Conservation (phyloP, 1,140 invertebrate genomes). For the Drosophila triauraria region DNA sequence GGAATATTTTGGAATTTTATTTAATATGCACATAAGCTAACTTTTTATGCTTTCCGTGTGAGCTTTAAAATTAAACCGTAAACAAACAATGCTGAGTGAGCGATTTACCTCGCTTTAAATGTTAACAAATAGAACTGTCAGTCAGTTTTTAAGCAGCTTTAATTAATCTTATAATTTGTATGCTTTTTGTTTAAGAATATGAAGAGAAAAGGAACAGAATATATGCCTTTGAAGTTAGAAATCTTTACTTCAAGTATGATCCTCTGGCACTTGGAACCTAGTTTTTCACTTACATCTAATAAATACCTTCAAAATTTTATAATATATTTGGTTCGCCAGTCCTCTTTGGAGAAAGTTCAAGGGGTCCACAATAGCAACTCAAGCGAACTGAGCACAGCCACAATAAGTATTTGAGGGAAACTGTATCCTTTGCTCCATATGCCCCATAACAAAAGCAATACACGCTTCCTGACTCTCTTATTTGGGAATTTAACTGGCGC, state of each 20-base stretch:
- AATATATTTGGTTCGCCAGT: conserved; percentile 5
- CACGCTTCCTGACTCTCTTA: conserved; percentile 27
- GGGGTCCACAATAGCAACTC: conserved; percentile 4
- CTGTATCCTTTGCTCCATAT: conserved; percentile 26
- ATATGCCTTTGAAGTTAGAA: too few relatives aligned
- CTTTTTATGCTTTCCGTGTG: conserved; percentile 10
- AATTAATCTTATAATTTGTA: too few relatives aligned
- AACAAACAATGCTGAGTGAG: conserved; percentile 12
- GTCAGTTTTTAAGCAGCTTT: too few relatives aligned
- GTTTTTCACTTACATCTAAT: too few relatives aligned
- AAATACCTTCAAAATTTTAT: too few relatives aligned
- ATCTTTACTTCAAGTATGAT: too few relatives aligned
- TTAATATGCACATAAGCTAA: conserved; percentile 30
- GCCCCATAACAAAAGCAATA: conserved; percentile 56
- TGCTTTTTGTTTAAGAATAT: too few relatives aligned
- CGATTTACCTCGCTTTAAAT: neutral
- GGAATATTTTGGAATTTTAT: conserved; percentile 41
- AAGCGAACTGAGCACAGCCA: conserved; percentile 10
- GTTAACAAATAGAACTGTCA: neutral
- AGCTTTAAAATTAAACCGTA: conserved; percentile 11
- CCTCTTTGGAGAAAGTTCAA: conserved; percentile 26
- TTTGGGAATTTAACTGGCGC: conserved; percentile 23
- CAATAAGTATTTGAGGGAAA: conserved; percentile 19
- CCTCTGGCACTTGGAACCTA: too few relatives aligned
- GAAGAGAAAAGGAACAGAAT: too few relatives aligned